These are phyloP conservation scores for Mormoops blainvillei DNA, from an alignment of 2,113 vertebrate species.

Conservation along the genomic window DNA sequence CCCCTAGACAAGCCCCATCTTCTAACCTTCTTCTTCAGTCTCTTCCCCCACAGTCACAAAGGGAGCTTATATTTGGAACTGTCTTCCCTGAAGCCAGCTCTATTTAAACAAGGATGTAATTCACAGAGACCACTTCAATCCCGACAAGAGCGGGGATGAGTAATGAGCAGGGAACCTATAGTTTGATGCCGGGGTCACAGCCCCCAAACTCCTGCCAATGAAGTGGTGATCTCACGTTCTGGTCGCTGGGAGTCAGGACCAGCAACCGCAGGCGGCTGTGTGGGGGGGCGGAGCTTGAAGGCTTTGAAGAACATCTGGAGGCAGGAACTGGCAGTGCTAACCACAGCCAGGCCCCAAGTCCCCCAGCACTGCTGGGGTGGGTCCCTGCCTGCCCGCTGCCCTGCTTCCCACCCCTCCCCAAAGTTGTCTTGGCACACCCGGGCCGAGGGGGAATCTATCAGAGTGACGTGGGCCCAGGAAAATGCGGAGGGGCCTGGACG, in stretches of 20 bases:
- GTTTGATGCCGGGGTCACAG: background rate
- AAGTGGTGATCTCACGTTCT: background rate
- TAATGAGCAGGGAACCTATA: background rate
- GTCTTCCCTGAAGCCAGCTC: background rate
- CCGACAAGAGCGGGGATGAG: background rate
- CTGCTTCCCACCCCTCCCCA: background rate
- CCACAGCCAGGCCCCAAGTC: background rate
- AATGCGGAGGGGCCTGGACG: background rate
- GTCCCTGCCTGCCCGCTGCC: background rate
- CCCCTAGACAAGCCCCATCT: background rate
- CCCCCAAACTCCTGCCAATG: background rate
- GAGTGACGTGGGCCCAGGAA: background rate
- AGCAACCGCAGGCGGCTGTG: background rate
- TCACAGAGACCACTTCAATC: background rate
- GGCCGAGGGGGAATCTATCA: background rate
- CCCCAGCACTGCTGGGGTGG: background rate
- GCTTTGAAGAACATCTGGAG: background rate
- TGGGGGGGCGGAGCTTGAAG: fast-evolving
- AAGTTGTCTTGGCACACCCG: fast-evolving
- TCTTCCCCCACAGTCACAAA: background rate
- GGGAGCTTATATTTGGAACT: background rate
- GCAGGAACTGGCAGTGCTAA: background rate
- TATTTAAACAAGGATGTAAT: background rate
- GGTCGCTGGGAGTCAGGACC: background rate
- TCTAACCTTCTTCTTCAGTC: background rate